Conservation (phyloP, 2,888 invertebrate genomes). For the Macrosiphum euphorbiae region DNA sequence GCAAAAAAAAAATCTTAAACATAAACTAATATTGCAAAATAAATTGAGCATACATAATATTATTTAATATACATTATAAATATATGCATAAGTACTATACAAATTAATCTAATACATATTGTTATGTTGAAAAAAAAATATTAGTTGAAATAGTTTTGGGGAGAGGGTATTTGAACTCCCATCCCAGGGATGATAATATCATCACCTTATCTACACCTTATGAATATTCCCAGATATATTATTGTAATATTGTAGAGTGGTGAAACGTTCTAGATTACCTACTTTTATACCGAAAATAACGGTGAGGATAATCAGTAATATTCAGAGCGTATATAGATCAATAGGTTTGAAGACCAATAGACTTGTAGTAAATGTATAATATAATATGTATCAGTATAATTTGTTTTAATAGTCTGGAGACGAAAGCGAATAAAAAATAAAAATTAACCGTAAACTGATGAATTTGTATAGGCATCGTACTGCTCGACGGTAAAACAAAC, state of each 20-base stretch:
- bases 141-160: no score
- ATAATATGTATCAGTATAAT: background rate
- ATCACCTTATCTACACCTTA: background rate
- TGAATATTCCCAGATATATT: background rate
- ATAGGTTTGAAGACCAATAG: background rate
- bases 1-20: no score
- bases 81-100: no score
- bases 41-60: no score
- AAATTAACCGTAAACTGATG: background rate
- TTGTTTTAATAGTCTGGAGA: background rate
- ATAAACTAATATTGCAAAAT: no score
- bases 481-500: slow-evolving; percentile 89
- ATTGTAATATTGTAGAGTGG: background rate
- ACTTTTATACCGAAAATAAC: background rate
- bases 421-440: background rate
- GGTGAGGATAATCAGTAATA: background rate
- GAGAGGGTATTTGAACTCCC: background rate
- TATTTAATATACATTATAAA: no score
- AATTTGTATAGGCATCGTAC: slow-evolving; percentile 77
- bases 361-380: background rate
- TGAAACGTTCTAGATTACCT: background rate
- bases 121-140: no score
- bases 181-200: no score
- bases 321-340: background rate
- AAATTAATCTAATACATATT: no score